phyloP scores from a whole-genome alignment of 2,797 vertebrate genomes.

The Muscicapa comitata region DNA sequence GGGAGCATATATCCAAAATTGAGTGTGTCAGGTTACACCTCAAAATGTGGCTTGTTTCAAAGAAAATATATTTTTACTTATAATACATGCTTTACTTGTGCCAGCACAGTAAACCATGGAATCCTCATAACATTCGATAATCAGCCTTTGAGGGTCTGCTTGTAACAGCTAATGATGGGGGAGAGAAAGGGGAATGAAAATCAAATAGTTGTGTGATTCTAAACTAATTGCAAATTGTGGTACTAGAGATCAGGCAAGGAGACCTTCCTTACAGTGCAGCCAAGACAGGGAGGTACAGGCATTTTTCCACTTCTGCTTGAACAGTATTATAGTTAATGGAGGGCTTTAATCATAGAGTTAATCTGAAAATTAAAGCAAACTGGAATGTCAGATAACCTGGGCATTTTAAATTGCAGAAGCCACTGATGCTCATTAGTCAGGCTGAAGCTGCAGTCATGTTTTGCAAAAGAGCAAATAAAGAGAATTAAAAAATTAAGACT shows the following conservation, averaged over 20 bases:
- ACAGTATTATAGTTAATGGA: neutral
- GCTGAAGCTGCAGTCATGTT: neutral
- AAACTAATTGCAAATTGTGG: neutral
- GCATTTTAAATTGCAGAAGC: neutral
- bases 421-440: neutral
- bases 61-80: neutral
- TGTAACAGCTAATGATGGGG: neutral
- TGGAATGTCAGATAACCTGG: neutral
- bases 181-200: neutral
- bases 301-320: neutral
- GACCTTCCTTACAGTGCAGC: neutral
- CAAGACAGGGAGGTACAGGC: neutral
- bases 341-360: slow-evolving; percentile 35
- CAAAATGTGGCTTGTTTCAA: neutral
- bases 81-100: neutral
- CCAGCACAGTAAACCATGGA: neutral
- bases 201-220: neutral
- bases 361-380: slow-evolving; percentile 31
- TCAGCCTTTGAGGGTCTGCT: neutral
- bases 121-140: neutral
- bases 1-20: neutral
- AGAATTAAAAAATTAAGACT: neutral
- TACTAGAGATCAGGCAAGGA: neutral
- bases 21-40: neutral
- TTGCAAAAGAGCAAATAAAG: slow-evolving; percentile 9